Evolutionary conservation across 2,113 vertebrate genomes (phyloP).

Genomic region (Rattus norvegicus): DNA sequence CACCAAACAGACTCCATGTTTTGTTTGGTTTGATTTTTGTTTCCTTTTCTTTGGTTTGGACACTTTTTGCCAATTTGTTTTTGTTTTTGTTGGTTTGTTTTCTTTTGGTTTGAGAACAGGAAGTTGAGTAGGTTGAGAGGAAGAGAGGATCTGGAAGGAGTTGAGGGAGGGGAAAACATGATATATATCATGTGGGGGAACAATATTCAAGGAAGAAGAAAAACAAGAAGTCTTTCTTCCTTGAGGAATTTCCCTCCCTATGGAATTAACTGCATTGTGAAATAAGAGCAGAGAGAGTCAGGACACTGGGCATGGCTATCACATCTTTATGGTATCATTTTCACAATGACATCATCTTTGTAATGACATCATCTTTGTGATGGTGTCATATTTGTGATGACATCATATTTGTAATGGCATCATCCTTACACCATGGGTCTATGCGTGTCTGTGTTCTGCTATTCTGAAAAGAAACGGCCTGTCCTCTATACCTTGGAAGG

Average conservation of each 20-base stretch:
- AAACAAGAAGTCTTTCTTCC: not conserved
- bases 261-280: not conserved
- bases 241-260: not conserved
- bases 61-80: not conserved
- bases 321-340: not conserved
- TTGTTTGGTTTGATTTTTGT: not conserved
- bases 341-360: not conserved
- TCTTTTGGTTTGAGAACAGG: not conserved
- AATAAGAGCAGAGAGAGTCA: not conserved
- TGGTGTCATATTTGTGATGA: not conserved
- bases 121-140: not conserved
- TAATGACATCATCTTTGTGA: too few species aligned
- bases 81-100: not conserved
- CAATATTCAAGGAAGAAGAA: not conserved
- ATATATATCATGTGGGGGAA: not conserved
- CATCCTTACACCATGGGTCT: not conserved
- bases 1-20: not conserved
- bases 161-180: not conserved
- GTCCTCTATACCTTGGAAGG: not conserved
- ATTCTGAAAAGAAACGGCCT: constrained; percentile 7
- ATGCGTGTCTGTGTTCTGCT: not conserved
- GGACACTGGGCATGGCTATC: not conserved
- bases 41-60: not conserved
- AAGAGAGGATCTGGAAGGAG: not conserved
- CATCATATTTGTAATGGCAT: not conserved